Base-by-base conservation (phyloP, 2,888 invertebrate species). In the Aporophyla lueneburgensis region DNA sequence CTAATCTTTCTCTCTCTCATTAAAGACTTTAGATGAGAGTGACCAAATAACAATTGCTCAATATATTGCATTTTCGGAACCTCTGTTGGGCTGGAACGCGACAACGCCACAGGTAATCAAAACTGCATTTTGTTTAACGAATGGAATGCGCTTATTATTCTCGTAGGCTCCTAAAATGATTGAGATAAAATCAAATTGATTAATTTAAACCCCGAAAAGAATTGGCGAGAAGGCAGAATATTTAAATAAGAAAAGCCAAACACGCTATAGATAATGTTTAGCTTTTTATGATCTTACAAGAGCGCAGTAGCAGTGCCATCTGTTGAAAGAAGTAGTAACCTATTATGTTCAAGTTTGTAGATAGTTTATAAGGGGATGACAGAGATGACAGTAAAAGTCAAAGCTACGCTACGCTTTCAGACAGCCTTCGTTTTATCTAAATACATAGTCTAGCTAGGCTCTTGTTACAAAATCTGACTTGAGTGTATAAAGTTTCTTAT, bases 1-100 rank as follows among this genome's bases (percentile, higher is more conserved):
- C 2, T 6, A 7, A 14, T 10, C n/a, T 40, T 0, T 82, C 79
- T 81, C 49, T 9, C 73, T 74, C 5, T 74, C 14, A 12, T 2
- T 21, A 16, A 62, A 0, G 5, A 9, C 14, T 24, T 16, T 0
- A 21, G n/a, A 21, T 33, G 58, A 49, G 53, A 59, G 5, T 12
- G 24, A 58, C n/a, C 21, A 27, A 21, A 1, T 2, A 1, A 2
- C 0, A n/a, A 19, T 14, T 1, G 56, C 33, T 74, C 9, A 74
- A 24, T 21, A 6, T 5, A 5, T 10, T 33, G 16, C 27, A 0
- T 53, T 46, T 24, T 63, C 24, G 24, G 4, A 51, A 33, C 0
- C 4, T 0, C 0, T 0, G 1, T 21, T 46, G 62, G 77, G 59
- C 53, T 76, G 83, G 66, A 66, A 77, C 77, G 65, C 21, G n/a